Conservation (phyloP, 1,140 invertebrate genomes). For the Macrosteles quadrilineatus region DNA sequence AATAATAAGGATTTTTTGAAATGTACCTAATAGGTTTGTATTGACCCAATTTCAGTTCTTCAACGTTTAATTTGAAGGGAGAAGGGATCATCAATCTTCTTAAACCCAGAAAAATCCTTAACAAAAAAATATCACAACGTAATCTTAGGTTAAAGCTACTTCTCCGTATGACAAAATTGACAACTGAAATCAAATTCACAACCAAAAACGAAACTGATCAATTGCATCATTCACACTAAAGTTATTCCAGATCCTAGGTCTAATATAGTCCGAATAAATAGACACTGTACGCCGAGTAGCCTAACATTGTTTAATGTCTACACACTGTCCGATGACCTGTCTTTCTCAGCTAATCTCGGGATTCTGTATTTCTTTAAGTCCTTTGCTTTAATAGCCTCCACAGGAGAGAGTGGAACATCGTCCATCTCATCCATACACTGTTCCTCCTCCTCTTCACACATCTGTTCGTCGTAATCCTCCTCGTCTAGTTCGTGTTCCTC, state of each 20-base stretch:
- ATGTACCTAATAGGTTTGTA: too few relatives aligned
- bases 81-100: too few relatives aligned
- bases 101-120: too few relatives aligned
- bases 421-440: not conserved
- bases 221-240: too few relatives aligned
- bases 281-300: not conserved
- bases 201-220: too few relatives aligned
- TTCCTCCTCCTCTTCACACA: constrained; percentile 4
- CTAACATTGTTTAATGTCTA: not conserved
- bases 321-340: not conserved
- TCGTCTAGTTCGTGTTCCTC: not conserved
- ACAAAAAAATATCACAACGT: too few relatives aligned
- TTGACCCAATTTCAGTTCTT: too few relatives aligned
- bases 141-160: too few relatives aligned
- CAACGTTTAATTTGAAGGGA: too few relatives aligned
- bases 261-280: not conserved
- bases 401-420: not conserved
- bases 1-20: too few relatives aligned
- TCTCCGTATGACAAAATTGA: too few relatives aligned
- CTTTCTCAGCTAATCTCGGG: not conserved
- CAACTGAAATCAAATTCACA: too few relatives aligned
- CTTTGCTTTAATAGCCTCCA: not conserved
- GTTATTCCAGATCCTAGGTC: constrained; percentile 41
- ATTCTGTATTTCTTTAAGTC: not conserved
- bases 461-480: not conserved